Percentiles rank a stretch among this genome's conserved stretches.
Conservation (phyloP, 1,140 invertebrate species). For the Coptotermes formosanus region DNA sequence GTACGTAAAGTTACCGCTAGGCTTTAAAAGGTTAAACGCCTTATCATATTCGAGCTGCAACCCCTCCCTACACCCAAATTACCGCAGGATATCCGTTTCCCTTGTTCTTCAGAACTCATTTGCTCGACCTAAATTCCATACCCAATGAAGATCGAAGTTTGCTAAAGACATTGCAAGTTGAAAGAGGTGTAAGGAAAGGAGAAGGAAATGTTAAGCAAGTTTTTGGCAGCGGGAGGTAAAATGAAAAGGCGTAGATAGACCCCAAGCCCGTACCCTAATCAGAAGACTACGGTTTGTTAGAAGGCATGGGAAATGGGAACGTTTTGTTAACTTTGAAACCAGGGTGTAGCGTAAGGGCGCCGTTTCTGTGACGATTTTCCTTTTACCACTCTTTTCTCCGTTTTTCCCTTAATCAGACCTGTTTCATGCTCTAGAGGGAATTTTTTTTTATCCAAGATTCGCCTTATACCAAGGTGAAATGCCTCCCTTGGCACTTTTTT, state of each 20-base stretch:
- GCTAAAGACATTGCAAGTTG: neutral
- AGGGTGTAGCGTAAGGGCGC: neutral
- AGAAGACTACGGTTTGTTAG: neutral
- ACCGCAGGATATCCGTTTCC: too few species aligned
- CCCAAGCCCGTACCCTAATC: neutral
- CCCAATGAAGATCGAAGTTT: neutral
- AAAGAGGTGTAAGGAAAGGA: neutral
- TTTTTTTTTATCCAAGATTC: neutral
- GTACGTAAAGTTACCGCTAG: too few species aligned
- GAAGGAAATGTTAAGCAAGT: neutral
- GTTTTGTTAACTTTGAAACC: slow-evolving; percentile 1
- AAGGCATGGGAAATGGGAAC: neutral
- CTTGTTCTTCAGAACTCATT: too few species aligned
- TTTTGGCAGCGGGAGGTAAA: neutral
- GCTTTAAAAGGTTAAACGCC: too few species aligned
- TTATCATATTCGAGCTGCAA: too few species aligned
- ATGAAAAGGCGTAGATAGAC: neutral
- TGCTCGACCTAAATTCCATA: too few species aligned
- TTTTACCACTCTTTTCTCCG: neutral
- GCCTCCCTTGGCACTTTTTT: neutral
- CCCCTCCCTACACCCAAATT: too few species aligned
- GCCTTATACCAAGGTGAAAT: neutral
- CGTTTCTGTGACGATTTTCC: neutral
- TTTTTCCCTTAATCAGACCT: neutral
- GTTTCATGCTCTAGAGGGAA: neutral